phyloP scores from a whole-genome alignment of 23 tunicate genomes.

The Styela clava region DNA sequence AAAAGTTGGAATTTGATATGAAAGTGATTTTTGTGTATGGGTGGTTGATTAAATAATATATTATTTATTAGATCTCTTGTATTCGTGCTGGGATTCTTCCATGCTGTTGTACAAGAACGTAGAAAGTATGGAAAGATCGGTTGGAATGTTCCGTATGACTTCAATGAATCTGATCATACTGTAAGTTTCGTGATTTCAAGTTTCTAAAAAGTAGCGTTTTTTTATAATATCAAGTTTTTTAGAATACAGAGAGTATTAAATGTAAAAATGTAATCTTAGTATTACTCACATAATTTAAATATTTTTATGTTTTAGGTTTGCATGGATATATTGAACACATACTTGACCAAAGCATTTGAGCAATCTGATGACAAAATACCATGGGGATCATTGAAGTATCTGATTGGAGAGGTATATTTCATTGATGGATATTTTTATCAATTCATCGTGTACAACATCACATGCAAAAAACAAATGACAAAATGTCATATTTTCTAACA shows the following conservation, averaged over 20 bases:
- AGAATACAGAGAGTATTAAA: neutral
- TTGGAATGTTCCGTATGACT: constrained; percentile 98
- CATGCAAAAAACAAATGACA: neutral
- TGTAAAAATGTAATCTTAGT: no score
- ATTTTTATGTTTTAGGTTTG: constrained; percentile 56
- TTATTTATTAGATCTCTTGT: constrained; percentile 72
- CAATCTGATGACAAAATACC: constrained; percentile 90
- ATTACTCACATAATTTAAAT: no score
- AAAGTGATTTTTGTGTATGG: no score
- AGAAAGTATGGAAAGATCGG: constrained; percentile 98
- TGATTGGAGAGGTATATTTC: constrained; percentile 88
- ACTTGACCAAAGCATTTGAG: constrained; percentile 84
- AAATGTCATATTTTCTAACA: neutral
- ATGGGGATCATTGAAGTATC: constrained; percentile 96
- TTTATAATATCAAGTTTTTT: neutral
- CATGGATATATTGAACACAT: constrained; percentile 97
- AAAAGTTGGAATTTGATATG: no score
- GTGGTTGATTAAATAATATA: no score
- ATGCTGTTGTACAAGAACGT: constrained; percentile 99
- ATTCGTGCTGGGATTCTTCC: constrained; percentile 97
- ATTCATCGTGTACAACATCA: neutral
- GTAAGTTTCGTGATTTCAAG: no score
- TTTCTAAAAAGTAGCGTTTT: neutral
- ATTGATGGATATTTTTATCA: no score
- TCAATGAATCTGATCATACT: constrained; percentile 98